Base-by-base conservation (phyloP, 2,113 vertebrate species). In the Lanius ludovicianus region DNA sequence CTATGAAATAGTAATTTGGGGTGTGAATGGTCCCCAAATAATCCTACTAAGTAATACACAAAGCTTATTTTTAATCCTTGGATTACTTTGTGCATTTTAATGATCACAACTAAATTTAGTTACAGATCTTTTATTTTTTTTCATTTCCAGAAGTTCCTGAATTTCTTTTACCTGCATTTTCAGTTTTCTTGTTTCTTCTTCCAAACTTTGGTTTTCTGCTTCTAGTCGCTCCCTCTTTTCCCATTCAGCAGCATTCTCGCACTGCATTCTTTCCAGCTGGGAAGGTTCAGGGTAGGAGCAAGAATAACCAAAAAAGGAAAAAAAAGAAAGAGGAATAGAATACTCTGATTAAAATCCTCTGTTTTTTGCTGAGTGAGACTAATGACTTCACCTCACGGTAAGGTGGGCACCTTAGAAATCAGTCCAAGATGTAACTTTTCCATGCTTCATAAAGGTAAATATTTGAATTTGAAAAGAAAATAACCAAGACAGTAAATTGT, bases 101-200 rank as follows among this genome's bases (percentile, higher is more conserved):
- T 88, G 20, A 76, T 70, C 47, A 33, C 30, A 86, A 57, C 8
- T 62, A 10, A 41, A 19, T 31, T 68, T 33, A 81, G 13, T 73
- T 37, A 64, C 13, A 11, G 13, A 31, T 47, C 44, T 4, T 91
- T 68, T 63, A 17, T 62, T 87, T 90, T 87, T 83, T 65, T 82
- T 90, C 20, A 25, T 70, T 7, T 92, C 67, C 57, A 91, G 30
- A 71, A 81, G 20, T 27, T 73, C 71, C 44, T 93, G 65, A 89
- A 95, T 90, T 85, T 97, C 63, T 95, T 95, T 96, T 91, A 97
- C 71, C 67, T 97, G 96, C 8, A 77, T 60, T 65, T 97, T 96
- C 49, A 95, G 12, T 37, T 86, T 96, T 95, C 78, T 94, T 30
- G 82, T 97, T 28, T 98, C 97, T 88, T 94, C 97, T 76, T 97